phyloP scores from a whole-genome alignment of 2,888 invertebrate species.

The Lasioglossum figueresi region DNA sequence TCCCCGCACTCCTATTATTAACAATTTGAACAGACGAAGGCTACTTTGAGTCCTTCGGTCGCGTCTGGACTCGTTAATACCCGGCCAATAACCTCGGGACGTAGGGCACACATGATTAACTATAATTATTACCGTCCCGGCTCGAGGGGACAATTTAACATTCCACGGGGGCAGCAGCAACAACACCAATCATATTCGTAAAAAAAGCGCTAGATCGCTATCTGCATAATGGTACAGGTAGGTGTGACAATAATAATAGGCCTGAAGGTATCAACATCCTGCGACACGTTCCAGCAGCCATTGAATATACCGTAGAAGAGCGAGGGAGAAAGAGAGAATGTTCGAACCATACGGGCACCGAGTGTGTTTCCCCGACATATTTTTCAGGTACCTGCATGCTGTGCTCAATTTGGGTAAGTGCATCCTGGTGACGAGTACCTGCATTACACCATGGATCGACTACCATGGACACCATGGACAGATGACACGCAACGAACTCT shows the following conservation, averaged over 20 bases:
- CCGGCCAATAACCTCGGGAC: neutral
- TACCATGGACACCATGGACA: conserved; percentile 22
- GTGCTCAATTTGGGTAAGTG: conserved; percentile 7
- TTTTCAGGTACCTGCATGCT: conserved; percentile 39
- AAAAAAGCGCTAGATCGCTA: conserved; percentile 15
- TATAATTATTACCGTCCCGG: neutral
- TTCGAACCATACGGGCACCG: conserved; percentile 42
- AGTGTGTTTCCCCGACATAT: conserved; percentile 20
- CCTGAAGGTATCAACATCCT: conserved; percentile 31
- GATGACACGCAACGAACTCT: conserved; percentile 34
- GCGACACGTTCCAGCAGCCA: conserved; percentile 9
- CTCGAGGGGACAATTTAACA: neutral
- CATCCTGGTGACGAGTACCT: conserved; percentile 32
- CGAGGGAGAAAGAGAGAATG: neutral
- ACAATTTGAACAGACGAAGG: neutral
- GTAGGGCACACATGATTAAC: conserved; percentile 13
- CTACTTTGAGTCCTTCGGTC: neutral
- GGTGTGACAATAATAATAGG: conserved; percentile 49
- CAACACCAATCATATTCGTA: conserved; percentile 18
- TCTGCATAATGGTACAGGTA: conserved; percentile 29
- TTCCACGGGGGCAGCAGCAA: neutral
- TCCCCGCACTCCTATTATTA: neutral
- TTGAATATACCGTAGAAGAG: conserved; percentile 13
- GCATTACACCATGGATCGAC: conserved; percentile 34
- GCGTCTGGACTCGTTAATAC: neutral